Base-by-base conservation (phyloP, 2,888 invertebrate genomes). In the Ochropleura leucogaster region DNA sequence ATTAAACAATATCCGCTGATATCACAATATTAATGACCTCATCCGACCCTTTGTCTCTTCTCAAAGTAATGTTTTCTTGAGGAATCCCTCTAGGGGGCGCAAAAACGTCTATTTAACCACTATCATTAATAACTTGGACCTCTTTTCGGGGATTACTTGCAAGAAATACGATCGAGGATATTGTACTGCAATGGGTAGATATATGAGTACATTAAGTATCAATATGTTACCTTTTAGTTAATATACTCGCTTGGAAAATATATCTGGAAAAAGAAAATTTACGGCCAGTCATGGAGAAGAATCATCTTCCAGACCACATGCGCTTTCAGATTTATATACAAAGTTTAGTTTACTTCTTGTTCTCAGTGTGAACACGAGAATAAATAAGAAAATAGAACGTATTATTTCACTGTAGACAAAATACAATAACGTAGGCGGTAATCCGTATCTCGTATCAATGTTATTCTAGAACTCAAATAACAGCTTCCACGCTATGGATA, bases 111-210 rank as follows among this genome's bases (percentile, higher is more conserved):
- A 89, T 87, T 86, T 86, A 86, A 77, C 83, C 84, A 86, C 84
- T 85, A 85, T 81, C 88, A 89, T 89, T 89, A 89, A 87, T 89
- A 89, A 88, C 84, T 77, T 73, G 68, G 78, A 77, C 80, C 83
- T 79, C 80, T 82, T 77, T 79, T 73, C 71, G 77, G 70, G 79
- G 85, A 83, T 88, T 88, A 89, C 88, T 88, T 88, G 89, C 88
- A 86, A 86, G 83, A 88, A 89, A 78, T 79, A 74, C 73, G 83
- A 79, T 75, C 80, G 73, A 72, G 60, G 83, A 74, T 80, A 83
- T 83, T 83, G 71, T 83, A 76, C 73, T 66, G 67, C 66, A 59
- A 70, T 70, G 63, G 59, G 40, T 72, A 77, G 68, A 80, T 80
- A 78, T 78, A 79, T 46, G 73, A 73, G 68, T 71, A 72, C 60